phyloP scores from a whole-genome alignment of 2,888 invertebrate genomes.

The Branchipolynoe longqiensis region DNA sequence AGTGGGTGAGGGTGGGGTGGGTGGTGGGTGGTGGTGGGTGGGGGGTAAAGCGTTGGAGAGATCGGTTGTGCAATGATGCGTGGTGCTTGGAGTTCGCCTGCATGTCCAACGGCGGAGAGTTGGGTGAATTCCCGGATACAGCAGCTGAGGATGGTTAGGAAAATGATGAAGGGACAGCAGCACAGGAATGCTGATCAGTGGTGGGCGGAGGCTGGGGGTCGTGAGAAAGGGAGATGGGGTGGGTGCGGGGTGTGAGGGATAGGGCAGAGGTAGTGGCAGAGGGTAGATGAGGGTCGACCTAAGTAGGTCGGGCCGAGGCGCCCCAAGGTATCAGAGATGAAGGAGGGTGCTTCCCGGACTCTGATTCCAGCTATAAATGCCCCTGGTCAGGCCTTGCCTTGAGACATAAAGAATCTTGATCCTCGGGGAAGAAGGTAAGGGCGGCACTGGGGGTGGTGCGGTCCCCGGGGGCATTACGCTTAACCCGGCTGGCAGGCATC shows the following conservation, averaged over 20 bases:
- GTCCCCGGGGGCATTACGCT: conserved; percentile 53
- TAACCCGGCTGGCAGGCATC: conserved; percentile 37
- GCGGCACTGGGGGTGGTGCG: conserved; percentile 16
- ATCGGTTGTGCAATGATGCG: too few species aligned
- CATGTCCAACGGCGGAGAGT: too few species aligned
- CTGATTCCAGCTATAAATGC: conserved; percentile 44
- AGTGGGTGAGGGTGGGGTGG: too few species aligned
- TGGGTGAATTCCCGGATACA: too few species aligned
- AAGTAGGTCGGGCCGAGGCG: not conserved
- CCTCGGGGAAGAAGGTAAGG: conserved; percentile 48
- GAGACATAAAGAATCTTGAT: conserved; percentile 25
- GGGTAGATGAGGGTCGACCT: not conserved
- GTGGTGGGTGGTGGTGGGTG: too few species aligned
- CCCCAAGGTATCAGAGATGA: conserved; percentile 23
- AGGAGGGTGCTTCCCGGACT: conserved; percentile 4
- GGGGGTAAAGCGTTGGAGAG: too few species aligned
- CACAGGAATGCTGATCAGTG: not conserved
- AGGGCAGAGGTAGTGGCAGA: not conserved
- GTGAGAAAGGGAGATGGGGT: not conserved
- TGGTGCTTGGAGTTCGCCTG: too few species aligned
- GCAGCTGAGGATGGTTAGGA: not conserved
- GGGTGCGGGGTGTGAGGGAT: not conserved
- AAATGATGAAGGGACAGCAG: not conserved
- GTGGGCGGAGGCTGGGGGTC: not conserved
- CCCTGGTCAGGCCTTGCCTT: conserved; percentile 1